Evolutionary conservation across 2,888 invertebrate species (phyloP), one percentile per base, ranked within the genome.

Genomic region (Noctua comes): DNA sequence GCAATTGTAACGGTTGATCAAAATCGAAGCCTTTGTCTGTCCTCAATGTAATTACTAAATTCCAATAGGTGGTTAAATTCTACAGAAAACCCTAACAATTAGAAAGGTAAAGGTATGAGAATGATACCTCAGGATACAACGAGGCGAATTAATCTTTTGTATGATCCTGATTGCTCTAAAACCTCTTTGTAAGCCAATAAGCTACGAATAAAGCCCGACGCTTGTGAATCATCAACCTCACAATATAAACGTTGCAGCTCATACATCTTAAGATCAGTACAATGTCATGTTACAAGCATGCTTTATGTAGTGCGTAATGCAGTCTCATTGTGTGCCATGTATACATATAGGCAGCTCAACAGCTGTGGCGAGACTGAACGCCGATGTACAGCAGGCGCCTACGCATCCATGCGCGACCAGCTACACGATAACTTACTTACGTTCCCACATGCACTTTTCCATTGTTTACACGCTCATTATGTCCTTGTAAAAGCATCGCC

Each of bases 321-420:
- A 75, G 79, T 59, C 68, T 66, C 66, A 88, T 81, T 88, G 79
- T 86, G 69, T 36, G 71, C 66, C 64, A 18, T 68, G 78, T 80
- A 64, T 69, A n/a, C n/a, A n/a, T n/a, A 77, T 74, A 77, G 64
- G 64, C 62, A 27, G 65, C 74, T 54, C 62, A 79, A 82, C 84
- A 82, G 78, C 82, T 83, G 82, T 74, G 80, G 76, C 84, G 78
- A 69, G 71, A 73, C 51, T 75, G 79, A 79, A 83, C 62, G 79
- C 77, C n/a, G 46, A 51, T 75, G 77, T 68, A 48, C 18, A 76
- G 36, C 75, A 71, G 81, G 91, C 93, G 92, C 93, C 92, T 90
- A 92, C 93, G 94, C 93, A 92, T 83, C 87, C 90, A 86, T 88
- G 89, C 91, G 90, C 88, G 90, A 91, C 91, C 77, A 80, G 62